Conservation (phyloP, 2,888 invertebrate genomes). For the Temnothorax unifasciatus region DNA sequence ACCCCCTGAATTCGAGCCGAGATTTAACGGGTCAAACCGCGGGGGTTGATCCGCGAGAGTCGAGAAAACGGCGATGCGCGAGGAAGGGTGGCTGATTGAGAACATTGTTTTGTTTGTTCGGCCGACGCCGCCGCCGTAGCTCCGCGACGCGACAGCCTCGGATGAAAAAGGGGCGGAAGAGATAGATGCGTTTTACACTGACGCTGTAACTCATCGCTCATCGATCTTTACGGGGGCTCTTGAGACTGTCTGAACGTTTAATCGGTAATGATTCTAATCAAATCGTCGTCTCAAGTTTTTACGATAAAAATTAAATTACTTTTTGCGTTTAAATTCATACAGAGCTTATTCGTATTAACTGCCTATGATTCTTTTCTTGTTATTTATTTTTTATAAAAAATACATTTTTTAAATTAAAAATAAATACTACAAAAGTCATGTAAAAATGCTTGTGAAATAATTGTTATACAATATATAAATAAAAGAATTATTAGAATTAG, state of each 20-base stretch:
- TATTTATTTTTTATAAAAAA: too few species aligned
- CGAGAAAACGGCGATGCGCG: conserved; percentile 68
- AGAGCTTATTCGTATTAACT: not conserved
- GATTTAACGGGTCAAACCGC: conserved; percentile 84
- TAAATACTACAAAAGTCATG: not conserved
- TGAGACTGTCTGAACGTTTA: not conserved
- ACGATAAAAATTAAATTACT: not conserved
- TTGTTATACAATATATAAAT: not conserved
- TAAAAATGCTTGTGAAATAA: not conserved
- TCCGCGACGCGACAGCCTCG: not conserved
- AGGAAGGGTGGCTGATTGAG: conserved; percentile 84
- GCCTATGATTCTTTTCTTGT: not conserved
- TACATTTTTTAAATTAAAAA: not conserved
- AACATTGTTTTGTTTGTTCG: conserved; percentile 84
- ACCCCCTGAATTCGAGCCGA: conserved; percentile 74
- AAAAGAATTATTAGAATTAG: not conserved
- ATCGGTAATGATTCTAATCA: conserved; percentile 22
- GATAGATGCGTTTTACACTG: conserved; percentile 29
- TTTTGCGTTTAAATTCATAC: conserved; percentile 13
- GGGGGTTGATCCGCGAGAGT: conserved; percentile 67
- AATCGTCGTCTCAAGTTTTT: conserved; percentile 18
- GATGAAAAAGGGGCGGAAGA: conserved; percentile 29
- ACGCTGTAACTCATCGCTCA: not conserved
- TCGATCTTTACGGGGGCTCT: not conserved
- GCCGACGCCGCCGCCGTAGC: conserved; percentile 60